A percentile compares a stretch with the other conserved stretches of the same genome.
Conservation (phyloP, 2,888 invertebrate species). For the Sphaeridia pumilis region DNA sequence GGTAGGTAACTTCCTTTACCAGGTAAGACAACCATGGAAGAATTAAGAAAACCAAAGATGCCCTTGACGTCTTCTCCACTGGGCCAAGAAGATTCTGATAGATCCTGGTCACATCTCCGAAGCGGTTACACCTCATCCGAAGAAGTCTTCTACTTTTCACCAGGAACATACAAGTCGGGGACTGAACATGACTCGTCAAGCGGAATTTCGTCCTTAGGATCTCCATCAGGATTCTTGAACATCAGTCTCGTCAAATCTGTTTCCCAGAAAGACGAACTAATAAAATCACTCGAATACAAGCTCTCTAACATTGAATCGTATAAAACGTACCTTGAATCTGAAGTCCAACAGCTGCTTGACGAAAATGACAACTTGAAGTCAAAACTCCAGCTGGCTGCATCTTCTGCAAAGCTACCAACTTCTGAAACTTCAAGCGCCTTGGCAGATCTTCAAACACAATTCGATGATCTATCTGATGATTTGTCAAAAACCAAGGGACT, state of each 20-base stretch:
- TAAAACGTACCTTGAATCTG: neutral
- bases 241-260: neutral
- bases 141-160: constrained; percentile 1
- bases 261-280: neutral
- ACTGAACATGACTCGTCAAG: neutral
- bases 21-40: too few relatives aligned
- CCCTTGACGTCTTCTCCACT: too few relatives aligned
- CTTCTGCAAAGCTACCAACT: too few relatives aligned
- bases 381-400: too few relatives aligned
- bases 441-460: neutral
- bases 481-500: neutral
- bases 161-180: neutral
- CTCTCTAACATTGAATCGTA: neutral
- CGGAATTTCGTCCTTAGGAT: neutral
- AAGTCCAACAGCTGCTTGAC: neutral
- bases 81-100: too few relatives aligned
- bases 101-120: neutral
- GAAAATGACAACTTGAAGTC: neutral
- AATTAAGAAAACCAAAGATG: too few relatives aligned
- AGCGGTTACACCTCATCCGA: neutral
- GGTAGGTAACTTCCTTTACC: too few relatives aligned
- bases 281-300: neutral
- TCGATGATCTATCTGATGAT: neutral
- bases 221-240: neutral
- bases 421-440: too few relatives aligned